Conservation (phyloP, 2,888 invertebrate genomes). For the Euphydryas editha region DNA sequence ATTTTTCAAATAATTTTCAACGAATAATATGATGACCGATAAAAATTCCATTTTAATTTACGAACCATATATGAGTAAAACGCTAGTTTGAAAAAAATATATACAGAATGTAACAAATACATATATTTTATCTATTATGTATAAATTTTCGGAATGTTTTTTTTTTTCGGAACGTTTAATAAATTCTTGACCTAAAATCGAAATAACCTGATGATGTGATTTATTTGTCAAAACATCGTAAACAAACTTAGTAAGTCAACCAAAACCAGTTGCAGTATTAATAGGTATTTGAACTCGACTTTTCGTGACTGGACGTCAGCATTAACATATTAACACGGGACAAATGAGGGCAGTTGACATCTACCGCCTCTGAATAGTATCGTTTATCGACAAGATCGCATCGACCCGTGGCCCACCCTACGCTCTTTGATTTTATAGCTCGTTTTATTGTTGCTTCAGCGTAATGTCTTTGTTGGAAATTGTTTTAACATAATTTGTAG, state of each 20-base stretch:
- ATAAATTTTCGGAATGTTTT: neutral
- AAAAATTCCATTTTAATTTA: no score
- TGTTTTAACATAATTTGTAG: slow-evolving; percentile 42
- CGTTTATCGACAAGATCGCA: slow-evolving; percentile 48
- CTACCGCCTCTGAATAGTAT: slow-evolving; percentile 33
- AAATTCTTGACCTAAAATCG: slow-evolving; percentile 28
- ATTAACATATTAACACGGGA: slow-evolving; percentile 65
- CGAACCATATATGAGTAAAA: neutral
- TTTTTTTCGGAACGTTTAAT: slow-evolving; percentile 14
- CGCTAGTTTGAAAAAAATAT: neutral
- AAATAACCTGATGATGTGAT: slow-evolving; percentile 20
- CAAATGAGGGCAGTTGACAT: slow-evolving; percentile 52
- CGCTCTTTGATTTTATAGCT: slow-evolving; percentile 54
- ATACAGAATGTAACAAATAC: neutral
- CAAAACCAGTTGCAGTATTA: slow-evolving; percentile 40
- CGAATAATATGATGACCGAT: no score
- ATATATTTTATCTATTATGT: neutral
- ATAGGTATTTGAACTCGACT: slow-evolving; percentile 34
- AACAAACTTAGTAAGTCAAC: slow-evolving; percentile 53
- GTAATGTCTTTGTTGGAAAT: slow-evolving; percentile 45
- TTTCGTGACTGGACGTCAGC: slow-evolving; percentile 52
- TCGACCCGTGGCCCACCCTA: slow-evolving; percentile 42
- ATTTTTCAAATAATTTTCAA: neutral
- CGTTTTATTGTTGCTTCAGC: slow-evolving; percentile 57
- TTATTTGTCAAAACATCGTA: slow-evolving; percentile 56